A percentile compares a stretch with the other conserved stretches of the same genome.
Conservation (phyloP, 1,140 invertebrate genomes). For the Camponotus floridanus region DNA sequence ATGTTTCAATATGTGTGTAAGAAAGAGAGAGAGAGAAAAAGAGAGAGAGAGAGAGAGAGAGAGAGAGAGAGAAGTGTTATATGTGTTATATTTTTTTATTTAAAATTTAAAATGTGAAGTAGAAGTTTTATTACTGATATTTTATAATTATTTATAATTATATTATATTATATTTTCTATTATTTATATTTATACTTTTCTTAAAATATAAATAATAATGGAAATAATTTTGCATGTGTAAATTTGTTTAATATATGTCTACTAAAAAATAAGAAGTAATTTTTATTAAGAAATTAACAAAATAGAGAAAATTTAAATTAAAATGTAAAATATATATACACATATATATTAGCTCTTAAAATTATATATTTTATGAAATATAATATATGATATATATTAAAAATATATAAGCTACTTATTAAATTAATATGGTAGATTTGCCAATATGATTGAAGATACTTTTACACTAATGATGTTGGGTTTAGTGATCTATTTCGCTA, state of each 20-base stretch:
- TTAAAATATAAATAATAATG: not conserved
- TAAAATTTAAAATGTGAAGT: not conserved
- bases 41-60: not conserved
- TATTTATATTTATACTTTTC: not conserved
- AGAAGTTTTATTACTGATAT: not conserved
- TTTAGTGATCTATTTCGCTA: constrained; percentile 41
- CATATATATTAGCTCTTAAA: no score
- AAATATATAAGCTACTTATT: no score
- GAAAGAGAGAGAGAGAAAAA: no score
- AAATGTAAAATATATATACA: no score
- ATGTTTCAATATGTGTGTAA: not conserved
- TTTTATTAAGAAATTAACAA: no score
- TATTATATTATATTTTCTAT: not conserved
- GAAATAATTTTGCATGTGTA: not conserved
- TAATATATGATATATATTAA: no score
- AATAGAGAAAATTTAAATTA: no score
- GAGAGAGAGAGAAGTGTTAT: not conserved
- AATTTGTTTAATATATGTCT: not conserved
- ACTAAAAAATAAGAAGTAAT: not conserved
- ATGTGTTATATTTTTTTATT: not conserved
- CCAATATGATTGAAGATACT: constrained; percentile 38
- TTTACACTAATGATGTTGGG: constrained; percentile 45
- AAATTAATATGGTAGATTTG: constrained; percentile 10
- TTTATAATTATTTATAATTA: not conserved
- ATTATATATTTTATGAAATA: no score